Conservation (phyloP, 2,888 invertebrate species). For the Liopterus haemorrhoidalis region DNA sequence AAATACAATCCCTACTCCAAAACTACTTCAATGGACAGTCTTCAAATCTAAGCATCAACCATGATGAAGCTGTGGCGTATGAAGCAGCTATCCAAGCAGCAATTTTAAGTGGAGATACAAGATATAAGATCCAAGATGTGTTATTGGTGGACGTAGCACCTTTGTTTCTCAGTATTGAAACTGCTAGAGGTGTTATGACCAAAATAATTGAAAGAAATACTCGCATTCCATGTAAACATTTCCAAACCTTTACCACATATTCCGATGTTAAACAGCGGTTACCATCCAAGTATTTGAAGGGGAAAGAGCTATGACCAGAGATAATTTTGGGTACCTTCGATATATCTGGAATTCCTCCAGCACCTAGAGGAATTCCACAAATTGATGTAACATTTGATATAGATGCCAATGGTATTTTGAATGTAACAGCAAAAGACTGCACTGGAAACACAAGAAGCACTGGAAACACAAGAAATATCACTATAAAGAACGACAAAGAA, state of each 20-base stretch:
- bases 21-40: slow-evolving; percentile 70
- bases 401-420: slow-evolving; percentile 69
- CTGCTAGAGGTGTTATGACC: slow-evolving; percentile 51
- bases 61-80: slow-evolving; percentile 76
- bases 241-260: slow-evolving; percentile 72
- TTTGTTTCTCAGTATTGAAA: slow-evolving; percentile 49
- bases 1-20: slow-evolving; percentile 67
- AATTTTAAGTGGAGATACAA: slow-evolving; percentile 61
- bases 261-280: slow-evolving; percentile 72
- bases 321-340: slow-evolving; percentile 51
- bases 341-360: slow-evolving; percentile 51
- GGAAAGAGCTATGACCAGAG: slow-evolving; percentile 53
- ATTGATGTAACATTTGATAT: slow-evolving; percentile 62
- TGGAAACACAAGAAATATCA: slow-evolving; percentile 66
- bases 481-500: slow-evolving; percentile 79
- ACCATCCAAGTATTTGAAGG: slow-evolving; percentile 65
- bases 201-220: slow-evolving; percentile 68
- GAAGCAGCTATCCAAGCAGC: slow-evolving; percentile 72
- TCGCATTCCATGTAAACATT: slow-evolving; percentile 66
- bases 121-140: slow-evolving; percentile 53
- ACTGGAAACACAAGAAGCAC: too few species aligned
- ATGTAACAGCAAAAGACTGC: slow-evolving; percentile 50
- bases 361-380: slow-evolving; percentile 50
- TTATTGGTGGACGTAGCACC: slow-evolving; percentile 54
- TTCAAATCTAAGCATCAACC: slow-evolving; percentile 69